Base-by-base conservation (phyloP, 2,888 invertebrate species). In the Lasioglossum figueresi region DNA sequence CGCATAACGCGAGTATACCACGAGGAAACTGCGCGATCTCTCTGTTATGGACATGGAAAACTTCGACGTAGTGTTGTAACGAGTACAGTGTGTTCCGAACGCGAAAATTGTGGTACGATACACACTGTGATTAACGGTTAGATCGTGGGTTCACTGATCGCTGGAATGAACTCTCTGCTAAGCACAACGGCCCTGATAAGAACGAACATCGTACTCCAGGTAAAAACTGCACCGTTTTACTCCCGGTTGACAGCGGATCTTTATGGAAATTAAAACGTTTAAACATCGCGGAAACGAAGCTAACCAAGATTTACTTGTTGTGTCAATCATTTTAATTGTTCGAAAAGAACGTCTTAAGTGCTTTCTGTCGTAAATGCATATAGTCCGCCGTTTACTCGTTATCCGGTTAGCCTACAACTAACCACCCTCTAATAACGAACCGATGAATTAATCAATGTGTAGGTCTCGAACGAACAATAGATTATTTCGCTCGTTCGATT, bases 161-260 rank as follows among this genome's bases (percentile, higher is more conserved):
- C 4, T 27, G 23, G 66, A 80, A 73, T 16, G 34, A 77, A 82
- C 72, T 77, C 4, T 63, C 56, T n/a, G 16, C 27, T 27, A 56
- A 23, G 10, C 37, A 27, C 40, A 72, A 37, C 31, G 63, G 4
- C 16, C 16, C 31, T 12, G 31, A 31, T 27, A 14, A 10, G 23
- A 52, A 23, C 27, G 8, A 56, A 34, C 27, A n/a, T 45, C 19
- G n/a, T 68, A 19, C 31, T 8, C 23, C n/a, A 31, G 74, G 83
- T 84, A 77, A 82, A 56, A 63, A 48, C 8, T 10, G 6, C 6
- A 6, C 16, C 1, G 27, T 37, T 59, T 10, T 59, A 70, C 4
- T 12, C 14, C 34, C 37, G 23, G 8, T 40, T 4, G 14, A 43
- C 12, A 43, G 43, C 4, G 12, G 12, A 43, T 14, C 43, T 12